Conservation (phyloP, 2,888 invertebrate species). For the Xanthia icteritia region DNA sequence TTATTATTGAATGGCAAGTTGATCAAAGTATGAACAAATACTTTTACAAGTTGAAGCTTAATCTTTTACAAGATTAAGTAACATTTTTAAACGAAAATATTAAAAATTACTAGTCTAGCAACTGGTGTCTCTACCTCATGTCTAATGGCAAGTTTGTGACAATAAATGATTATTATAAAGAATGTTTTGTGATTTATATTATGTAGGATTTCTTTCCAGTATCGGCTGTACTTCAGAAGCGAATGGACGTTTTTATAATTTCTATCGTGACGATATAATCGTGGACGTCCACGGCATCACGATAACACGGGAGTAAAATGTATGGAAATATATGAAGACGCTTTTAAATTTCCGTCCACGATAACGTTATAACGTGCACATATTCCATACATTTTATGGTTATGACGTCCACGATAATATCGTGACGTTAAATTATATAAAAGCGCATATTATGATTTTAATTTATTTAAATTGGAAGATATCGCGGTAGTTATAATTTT, state of each 20-base stretch:
- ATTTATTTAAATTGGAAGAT: background rate
- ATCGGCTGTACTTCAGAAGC: slow-evolving; percentile 2
- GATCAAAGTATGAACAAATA: background rate
- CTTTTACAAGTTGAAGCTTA: background rate
- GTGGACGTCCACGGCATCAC: background rate
- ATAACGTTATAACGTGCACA: too few relatives aligned
- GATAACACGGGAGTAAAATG: too few relatives aligned
- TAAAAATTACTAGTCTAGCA: background rate
- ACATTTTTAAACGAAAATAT: background rate
- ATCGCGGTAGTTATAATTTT: background rate
- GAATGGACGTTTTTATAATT: background rate
- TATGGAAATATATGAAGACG: too few relatives aligned
- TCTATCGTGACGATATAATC: background rate
- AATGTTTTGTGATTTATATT: slow-evolving; percentile 32
- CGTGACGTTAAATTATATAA: too few relatives aligned
- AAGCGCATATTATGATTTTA: background rate
- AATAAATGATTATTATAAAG: slow-evolving; percentile 24
- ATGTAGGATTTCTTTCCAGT: background rate
- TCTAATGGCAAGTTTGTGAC: slow-evolving; percentile 60
- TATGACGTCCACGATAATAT: too few relatives aligned
- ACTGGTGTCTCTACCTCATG: slow-evolving; percentile 7
- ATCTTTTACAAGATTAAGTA: too few relatives aligned
- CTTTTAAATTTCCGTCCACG: too few relatives aligned
- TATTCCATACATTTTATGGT: too few relatives aligned
- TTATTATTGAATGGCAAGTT: background rate